Conservation (phyloP, 2,888 invertebrate genomes). For the Hermaeophaga mercurialis region DNA sequence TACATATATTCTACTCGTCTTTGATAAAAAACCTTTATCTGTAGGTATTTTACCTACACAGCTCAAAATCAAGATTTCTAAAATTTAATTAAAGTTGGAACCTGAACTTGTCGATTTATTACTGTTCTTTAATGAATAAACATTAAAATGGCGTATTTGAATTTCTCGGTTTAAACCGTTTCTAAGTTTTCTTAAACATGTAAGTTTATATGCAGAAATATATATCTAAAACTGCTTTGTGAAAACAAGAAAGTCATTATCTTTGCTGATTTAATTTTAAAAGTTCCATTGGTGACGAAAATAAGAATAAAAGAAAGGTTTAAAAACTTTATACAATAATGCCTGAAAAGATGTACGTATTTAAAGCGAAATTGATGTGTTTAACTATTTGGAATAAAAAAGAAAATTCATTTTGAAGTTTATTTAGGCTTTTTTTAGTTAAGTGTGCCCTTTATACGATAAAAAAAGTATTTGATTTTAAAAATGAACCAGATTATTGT, state of each 20-base stretch:
- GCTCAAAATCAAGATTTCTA: not conserved
- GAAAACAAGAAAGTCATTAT: not conserved
- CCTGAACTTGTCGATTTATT: conserved; percentile 7
- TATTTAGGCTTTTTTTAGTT: too few species aligned
- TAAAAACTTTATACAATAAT: too few species aligned
- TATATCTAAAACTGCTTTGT: not conserved
- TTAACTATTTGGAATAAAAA: too few species aligned
- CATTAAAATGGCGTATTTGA: conserved; percentile 1
- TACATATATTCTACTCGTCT: too few species aligned
- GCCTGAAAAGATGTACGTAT: too few species aligned
- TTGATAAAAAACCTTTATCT: too few species aligned
- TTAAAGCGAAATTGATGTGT: too few species aligned
- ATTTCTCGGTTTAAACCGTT: not conserved
- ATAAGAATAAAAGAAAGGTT: too few species aligned
- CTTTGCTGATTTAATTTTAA: not conserved
- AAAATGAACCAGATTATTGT: too few species aligned
- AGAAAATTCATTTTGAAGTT: too few species aligned
- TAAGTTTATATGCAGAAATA: not conserved
- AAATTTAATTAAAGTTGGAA: conserved; percentile 10
- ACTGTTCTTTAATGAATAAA: not conserved
- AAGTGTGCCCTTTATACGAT: too few species aligned
- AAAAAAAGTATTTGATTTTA: too few species aligned
- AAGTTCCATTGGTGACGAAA: not conserved
- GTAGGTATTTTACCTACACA: not conserved
- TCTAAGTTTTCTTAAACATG: not conserved